Percentiles rank a stretch among this genome's conserved stretches.
Conservation (phyloP, 2,113 vertebrate species). For the Nyctereutes procyonoides region DNA sequence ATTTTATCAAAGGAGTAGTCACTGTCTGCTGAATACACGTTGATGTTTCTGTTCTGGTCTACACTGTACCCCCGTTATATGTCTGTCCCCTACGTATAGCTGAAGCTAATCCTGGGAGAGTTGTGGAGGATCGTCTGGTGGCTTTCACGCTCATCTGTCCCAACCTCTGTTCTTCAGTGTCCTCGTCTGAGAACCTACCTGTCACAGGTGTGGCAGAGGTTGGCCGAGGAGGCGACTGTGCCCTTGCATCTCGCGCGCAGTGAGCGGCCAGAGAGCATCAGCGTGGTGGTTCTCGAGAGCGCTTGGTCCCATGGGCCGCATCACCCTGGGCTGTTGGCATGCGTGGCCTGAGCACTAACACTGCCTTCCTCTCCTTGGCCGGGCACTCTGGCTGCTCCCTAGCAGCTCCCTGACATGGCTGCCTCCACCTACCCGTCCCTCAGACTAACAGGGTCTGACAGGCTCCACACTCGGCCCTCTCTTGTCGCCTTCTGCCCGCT, state of each 20-base stretch:
- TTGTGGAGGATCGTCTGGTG: background rate
- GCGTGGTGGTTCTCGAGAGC: background rate
- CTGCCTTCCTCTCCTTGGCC: too few relatives aligned
- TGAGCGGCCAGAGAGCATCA: background rate
- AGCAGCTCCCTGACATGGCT: background rate
- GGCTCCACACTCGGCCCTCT: background rate
- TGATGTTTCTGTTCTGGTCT: background rate
- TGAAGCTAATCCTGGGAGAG: background rate
- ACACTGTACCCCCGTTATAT: background rate
- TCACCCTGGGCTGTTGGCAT: background rate
- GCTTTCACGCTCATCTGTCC: background rate
- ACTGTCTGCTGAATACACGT: background rate
- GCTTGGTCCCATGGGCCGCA: accelerated
- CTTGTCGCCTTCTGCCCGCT: background rate
- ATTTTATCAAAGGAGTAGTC: too few relatives aligned
- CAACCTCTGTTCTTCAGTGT: background rate
- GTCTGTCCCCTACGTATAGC: background rate
- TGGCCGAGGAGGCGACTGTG: background rate
- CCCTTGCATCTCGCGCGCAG: background rate
- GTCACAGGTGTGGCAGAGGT: background rate
- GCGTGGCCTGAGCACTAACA: background rate
- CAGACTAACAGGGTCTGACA: background rate
- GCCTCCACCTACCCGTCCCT: background rate
- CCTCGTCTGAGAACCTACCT: background rate
- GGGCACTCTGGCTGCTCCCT: background rate